Base-by-base conservation (phyloP, 2,797 vertebrate genomes). In the Menidia menidia region DNA sequence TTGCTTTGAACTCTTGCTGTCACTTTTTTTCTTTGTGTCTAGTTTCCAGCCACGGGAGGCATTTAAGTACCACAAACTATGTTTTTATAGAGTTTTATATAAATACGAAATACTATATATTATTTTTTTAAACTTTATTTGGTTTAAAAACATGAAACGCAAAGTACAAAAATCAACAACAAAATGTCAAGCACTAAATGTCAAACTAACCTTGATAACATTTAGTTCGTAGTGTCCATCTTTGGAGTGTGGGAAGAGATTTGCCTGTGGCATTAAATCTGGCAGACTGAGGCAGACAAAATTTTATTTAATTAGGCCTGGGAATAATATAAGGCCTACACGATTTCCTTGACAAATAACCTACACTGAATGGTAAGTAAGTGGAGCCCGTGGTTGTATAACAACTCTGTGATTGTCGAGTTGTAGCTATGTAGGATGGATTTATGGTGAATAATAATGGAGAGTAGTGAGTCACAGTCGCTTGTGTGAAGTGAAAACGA, bases 391-490 rank as follows among this genome's bases (percentile, higher is more conserved):
- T 30, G 45, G 55, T 85, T 82, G 78, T 84, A 68, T 86, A 89
- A 87, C 75, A 80, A 73, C 65, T 67, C 73, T 25, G 56, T 73
- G 69, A 80, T 84, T 87, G 78, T 86, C 85, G 77, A 73, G 75
- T 78, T 73, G 68, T 64, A 78, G 78, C 79, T 64, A 64, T 85
- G 88, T 86, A 89, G 84, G 82, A 81, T 81, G 83, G 84, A 91
- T 91, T 87, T 87, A 83, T 83, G 88, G 80, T 78, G 86, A 88
- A 89, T 85, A 81, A 90, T 84, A 87, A 91, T 85, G 75, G 75
- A 75, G 81, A 83, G 78, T 62, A 85, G 87, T 88, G 88, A 91
- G 73, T 88, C 85, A 90, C 77, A 82, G 77, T 71, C 43, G 48
- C 78, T 80, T 78, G 78, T 87, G 77, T 82, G 81, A 89, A 88